Percentiles rank a stretch among this genome's conserved stretches.
These are phyloP conservation scores for Phyllotis vaccarum DNA, from an alignment of 2,797 vertebrate species.

Conservation along the genomic window DNA sequence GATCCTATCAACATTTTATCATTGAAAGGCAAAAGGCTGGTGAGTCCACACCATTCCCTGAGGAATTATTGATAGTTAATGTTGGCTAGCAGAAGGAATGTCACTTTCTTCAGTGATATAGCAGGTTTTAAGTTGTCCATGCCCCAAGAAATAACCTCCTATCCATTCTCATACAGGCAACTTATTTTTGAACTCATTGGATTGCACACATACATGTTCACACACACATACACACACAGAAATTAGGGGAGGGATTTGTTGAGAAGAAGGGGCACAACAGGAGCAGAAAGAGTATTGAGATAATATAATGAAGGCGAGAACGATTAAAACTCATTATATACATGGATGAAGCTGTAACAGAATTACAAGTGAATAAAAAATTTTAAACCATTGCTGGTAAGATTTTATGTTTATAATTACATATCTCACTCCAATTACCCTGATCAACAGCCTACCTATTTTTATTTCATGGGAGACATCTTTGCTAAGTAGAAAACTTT, in stretches of 20 bases:
- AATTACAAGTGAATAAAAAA: neutral
- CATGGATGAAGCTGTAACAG: neutral
- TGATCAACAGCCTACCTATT: neutral
- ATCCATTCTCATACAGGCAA: neutral
- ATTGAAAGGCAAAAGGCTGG: neutral
- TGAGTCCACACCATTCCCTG: neutral
- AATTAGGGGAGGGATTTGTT: neutral
- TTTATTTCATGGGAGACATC: neutral
- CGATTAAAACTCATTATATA: neutral
- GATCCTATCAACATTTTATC: neutral
- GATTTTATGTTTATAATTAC: neutral
- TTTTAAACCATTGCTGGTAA: neutral
- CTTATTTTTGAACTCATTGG: neutral
- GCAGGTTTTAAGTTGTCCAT: neutral
- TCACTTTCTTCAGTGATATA: neutral
- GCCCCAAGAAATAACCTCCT: neutral
- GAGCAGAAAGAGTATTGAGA: neutral
- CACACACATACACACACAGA: too few species aligned
- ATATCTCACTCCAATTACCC: neutral
- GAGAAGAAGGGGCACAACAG: neutral
- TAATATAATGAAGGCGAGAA: neutral
- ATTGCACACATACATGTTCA: neutral
- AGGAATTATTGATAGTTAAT: neutral
- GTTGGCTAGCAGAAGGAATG: neutral
- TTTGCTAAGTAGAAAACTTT: constrained; percentile 18